Base-by-base conservation (phyloP, 2,888 invertebrate genomes). In the Venustoraphidia nigricollis region DNA sequence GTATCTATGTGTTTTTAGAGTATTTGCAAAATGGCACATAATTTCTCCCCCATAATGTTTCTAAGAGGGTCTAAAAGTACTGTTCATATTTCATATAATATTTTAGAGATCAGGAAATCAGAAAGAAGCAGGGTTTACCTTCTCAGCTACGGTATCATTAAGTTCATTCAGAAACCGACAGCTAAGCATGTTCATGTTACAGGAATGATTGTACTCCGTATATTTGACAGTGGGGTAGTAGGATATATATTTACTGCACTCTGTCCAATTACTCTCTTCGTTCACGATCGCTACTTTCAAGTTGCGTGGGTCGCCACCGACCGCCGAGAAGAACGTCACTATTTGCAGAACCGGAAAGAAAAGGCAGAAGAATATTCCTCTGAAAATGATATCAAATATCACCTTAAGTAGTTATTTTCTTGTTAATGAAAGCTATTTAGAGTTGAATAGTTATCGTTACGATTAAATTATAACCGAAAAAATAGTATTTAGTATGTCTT, bases 271-370 rank as follows among this genome's bases (percentile, higher is more conserved):
- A 13, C 59, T 74, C 65, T 94, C 93, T 1, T 84, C 73, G 59
- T 91, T 91, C 17, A 90, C 81, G 1, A 93, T 73, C 0, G 82
- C 91, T 37, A 94, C 57, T 44, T 74, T 72, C 0, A 93, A 68
- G 49, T 78, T 77, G 45, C 72, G 71, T 0, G 87, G 85, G 57
- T 90, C 83, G 44, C 77, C 77, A 1, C 90, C 90, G 46, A 90
- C 77, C 34, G 90, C 83, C 48, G 81, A 54, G 66, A 90, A 84
- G 66, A 93, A 92, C 37, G 85, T 73, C 39, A 79, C 70, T 51
- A 84, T 74, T 75, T 92, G 83, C 27, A 91, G 69, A 11, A 92
- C 68, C 10, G 93, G 93, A 59, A 93, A 83, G 48, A 87, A 57
- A 51, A 91, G 67, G 53, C 90, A 80, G 65, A 93, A 93, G 52